Base-by-base conservation (phyloP, 2,113 vertebrate genomes). In the Chinchilla lanigera region DNA sequence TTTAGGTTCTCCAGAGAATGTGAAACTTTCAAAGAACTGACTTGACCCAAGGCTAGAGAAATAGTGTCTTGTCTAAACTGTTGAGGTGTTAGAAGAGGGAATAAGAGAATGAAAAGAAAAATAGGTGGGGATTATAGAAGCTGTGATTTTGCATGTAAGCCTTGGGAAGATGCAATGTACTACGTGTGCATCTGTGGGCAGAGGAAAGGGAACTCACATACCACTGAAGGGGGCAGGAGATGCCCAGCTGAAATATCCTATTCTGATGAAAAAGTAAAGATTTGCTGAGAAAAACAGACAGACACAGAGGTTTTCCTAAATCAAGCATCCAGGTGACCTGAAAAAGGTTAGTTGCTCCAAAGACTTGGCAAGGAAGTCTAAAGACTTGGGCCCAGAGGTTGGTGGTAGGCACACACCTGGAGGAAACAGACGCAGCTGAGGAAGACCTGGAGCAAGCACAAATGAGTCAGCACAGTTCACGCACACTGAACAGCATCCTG, bases 91-190 rank as follows among this genome's bases (percentile, higher is more conserved):
- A 78, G 44, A 69, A 83, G 33, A 90, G 7, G 35, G 5, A 44
- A 84, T 69, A 11, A 69, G 22, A 11, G 2, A 44, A 33, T 50
- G 2, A 77, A 75, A 65, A 61, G 1, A 12, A 89, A 77, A 56
- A 26, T 22, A 44, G 26, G 24, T 44, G 6, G 14, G 24, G n/a
- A 35, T 58, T 58, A 7, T 38, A 56, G 20, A 33, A 82, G 77
- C 47, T 54, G 80, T n/a, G 5, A 5, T 85, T 81, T 90, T 95
- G 63, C 44, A 90, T 92, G 75, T 67, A 22, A 87, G 35, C 50
- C 22, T 47, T 47, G 35, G 41, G 14, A 82, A 94, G 26, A 33
- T 77, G 30, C 5, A 90, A 77, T 2, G 19, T 73, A n/a, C 4
- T 12, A 1, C 12, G 44, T 77, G 86, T 82, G 41, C 80, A 58